These are phyloP conservation scores for Sinocyclocheilus rhinocerous DNA, from an alignment of 2,113 vertebrate genomes.

Conservation along the genomic window DNA sequence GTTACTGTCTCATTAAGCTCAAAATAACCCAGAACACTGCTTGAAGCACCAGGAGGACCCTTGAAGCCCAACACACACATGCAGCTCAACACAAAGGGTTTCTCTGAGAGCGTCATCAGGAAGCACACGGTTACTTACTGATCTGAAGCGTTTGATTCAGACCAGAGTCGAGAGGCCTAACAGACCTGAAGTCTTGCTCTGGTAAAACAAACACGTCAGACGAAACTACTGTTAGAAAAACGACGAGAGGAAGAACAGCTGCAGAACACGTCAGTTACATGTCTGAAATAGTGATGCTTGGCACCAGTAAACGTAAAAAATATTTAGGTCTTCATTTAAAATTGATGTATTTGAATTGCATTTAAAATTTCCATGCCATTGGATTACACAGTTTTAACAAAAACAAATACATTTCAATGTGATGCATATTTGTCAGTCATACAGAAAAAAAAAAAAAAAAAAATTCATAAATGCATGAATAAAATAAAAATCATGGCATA, in stretches of 20 bases:
- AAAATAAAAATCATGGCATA: no score
- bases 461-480: no score
- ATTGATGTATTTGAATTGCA: no score
- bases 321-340: no score
- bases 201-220: conserved; percentile 67
- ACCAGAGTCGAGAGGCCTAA: conserved; percentile 75
- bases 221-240: conserved; percentile 17
- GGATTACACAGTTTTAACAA: no score
- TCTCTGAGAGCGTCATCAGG: conserved; percentile 19
- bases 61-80: conserved; percentile 38
- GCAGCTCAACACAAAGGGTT: conserved; percentile 1
- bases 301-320: no score
- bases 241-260: background rate
- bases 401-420: no score
- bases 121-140: conserved; percentile 70
- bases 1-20: background rate
- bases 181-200: conserved; percentile 70
- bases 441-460: no score
- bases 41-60: conserved; percentile 8
- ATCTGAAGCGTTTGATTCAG: conserved; percentile 71
- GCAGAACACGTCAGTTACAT: no score
- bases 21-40: background rate
- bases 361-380: no score
- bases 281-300: background rate
- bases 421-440: no score